Evolutionary conservation across 2,113 vertebrate species (phyloP), one percentile per base, ranked within the genome.

Genomic region (Myocastor coypus): DNA sequence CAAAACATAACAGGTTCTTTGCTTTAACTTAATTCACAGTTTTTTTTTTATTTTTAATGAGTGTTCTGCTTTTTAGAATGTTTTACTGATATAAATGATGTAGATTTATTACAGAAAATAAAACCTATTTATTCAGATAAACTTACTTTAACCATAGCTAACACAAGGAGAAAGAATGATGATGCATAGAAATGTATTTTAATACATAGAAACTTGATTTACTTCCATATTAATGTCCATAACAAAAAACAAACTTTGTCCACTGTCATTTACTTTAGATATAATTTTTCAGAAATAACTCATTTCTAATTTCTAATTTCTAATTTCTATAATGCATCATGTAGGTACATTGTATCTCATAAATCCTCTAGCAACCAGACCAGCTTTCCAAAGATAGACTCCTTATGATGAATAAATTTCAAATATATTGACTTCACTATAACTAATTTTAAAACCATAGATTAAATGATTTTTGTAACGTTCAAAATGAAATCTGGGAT

Each of bases 21-120:
- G 94, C 26, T 89, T 77, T 7, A 46, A 26, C 69, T 93, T 78
- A 78, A 61, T 87, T 66, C 50, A 66, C 37, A 84, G 20, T n/a
- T n/a, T 1, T 0, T 83, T 19, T n/a, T 91, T 96, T 66, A 78
- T 91, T 96, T 92, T 82, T 71, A 73, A 91, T 71, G 66, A 83
- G 24, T 83, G 61, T 57, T 93, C 34, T 81, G 91, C 14, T 46
- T 46, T 93, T 37, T 82, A 34, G 66, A 86, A 12, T 82, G 77
- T 13, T 69, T 80, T 8, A n/a, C 17, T 78, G 0, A 14, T 37
- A 34, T 82, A 34, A 91, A 34, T 34, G 34, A 90, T 81, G 0
- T 42, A 81, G 69, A 84, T 85, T 94, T 75, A 59, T 55, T 50
- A 52, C 5, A 13, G 10, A 34, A 46, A 96, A n/a, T n/a, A 91